Conservation (phyloP, 2,113 vertebrate species). For the Elanoides forficatus region DNA sequence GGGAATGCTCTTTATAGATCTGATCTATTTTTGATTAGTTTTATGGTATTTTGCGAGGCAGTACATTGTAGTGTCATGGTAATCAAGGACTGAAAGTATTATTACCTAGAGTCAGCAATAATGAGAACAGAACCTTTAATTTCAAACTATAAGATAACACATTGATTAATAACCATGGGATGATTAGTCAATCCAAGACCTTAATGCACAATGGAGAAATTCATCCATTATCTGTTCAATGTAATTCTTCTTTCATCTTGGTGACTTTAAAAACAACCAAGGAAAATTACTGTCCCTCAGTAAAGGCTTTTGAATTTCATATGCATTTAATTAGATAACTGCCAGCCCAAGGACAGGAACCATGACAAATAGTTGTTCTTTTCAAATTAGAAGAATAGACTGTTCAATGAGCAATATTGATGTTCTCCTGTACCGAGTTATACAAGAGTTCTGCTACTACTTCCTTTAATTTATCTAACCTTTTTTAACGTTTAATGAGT, state of each 20-base stretch:
- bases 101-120: constrained; percentile 68
- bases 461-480: constrained; percentile 66
- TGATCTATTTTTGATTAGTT: constrained; percentile 49
- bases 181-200: constrained; percentile 70
- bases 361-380: constrained; percentile 81
- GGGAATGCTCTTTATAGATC: constrained; percentile 55
- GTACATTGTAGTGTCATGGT: constrained; percentile 19
- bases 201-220: constrained; percentile 71
- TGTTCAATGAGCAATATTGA: constrained; percentile 74
- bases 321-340: constrained; percentile 81
- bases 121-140: constrained; percentile 71
- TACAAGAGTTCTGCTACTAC: constrained; percentile 50
- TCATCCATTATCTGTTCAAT: constrained; percentile 72
- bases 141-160: constrained; percentile 71
- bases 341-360: constrained; percentile 72
- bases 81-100: constrained; percentile 58
- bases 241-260: constrained; percentile 70
- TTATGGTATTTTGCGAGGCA: constrained; percentile 23
- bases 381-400: constrained; percentile 76
- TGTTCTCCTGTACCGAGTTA: constrained; percentile 62
- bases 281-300: constrained; percentile 75
- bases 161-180: constrained; percentile 70
- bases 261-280: constrained; percentile 73
- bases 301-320: constrained; percentile 80
- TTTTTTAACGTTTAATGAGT: constrained; percentile 62